A percentile compares a stretch with the other conserved stretches of the same genome.
These are phyloP conservation scores for Raja brachyura DNA, from an alignment of 2,113 vertebrate genomes.

Conservation along the genomic window DNA sequence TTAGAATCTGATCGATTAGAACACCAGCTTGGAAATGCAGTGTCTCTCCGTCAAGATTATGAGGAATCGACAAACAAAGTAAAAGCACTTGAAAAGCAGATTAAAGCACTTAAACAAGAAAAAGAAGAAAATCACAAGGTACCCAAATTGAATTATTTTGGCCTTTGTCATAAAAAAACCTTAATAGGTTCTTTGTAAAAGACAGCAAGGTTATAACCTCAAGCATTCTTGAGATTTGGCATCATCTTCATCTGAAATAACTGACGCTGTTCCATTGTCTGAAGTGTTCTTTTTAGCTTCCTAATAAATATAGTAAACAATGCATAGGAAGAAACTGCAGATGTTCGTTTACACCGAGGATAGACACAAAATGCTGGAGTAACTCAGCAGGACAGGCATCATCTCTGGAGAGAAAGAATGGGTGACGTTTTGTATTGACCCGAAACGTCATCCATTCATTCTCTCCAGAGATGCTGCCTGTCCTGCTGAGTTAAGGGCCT, in stretches of 20 bases:
- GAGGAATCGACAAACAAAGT: conserved; percentile 78
- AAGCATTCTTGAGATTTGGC: not conserved
- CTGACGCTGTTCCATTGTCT: not conserved
- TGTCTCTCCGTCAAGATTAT: conserved; percentile 74
- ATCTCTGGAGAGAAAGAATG: no score
- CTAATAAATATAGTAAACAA: not conserved
- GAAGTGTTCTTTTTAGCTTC: not conserved
- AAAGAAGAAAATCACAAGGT: conserved; percentile 94
- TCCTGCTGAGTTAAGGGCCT: no score
- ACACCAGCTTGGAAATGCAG: conserved; percentile 79
- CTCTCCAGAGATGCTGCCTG: no score
- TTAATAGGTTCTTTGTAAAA: not conserved
- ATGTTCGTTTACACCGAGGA: no score
- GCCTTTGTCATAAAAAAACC: not conserved
- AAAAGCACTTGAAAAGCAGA: conserved; percentile 80
- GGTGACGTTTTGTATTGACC: no score
- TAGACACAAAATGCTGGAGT: no score
- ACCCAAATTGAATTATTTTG: conserved; percentile 38
- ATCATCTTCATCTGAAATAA: not conserved
- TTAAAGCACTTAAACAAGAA: conserved; percentile 72
- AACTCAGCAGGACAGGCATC: no score
- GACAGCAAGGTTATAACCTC: no score
- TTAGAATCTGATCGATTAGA: conserved; percentile 82
- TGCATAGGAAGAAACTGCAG: not conserved
- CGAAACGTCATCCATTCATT: no score